Conservation (phyloP, 2,797 vertebrate genomes). For the Gastrophryne carolinensis region DNA sequence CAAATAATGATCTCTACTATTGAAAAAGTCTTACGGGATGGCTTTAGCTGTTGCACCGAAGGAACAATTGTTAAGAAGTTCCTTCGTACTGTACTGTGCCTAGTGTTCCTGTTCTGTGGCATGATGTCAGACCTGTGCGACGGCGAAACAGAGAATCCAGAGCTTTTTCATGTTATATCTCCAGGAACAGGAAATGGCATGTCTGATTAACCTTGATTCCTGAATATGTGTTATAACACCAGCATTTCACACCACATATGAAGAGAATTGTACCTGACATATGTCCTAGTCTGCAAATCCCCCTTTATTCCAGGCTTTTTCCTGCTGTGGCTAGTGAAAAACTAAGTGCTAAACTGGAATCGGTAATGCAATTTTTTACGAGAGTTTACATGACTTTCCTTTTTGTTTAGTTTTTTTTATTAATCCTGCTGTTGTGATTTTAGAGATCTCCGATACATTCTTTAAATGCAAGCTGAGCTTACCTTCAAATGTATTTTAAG, state of each 20-base stretch:
- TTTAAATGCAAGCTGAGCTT: not conserved
- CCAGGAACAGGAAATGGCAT: not conserved
- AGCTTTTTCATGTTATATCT: not conserved
- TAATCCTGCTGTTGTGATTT: constrained; percentile 9
- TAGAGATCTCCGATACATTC: not conserved
- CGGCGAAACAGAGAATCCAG: not conserved
- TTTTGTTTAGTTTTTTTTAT: not conserved
- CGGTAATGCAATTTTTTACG: not conserved
- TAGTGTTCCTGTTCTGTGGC: not conserved
- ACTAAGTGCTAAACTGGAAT: not conserved
- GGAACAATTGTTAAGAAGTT: not conserved
- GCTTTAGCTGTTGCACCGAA: not conserved
- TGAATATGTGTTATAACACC: constrained; percentile 6
- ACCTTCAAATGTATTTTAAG: constrained; percentile 4
- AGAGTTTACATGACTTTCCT: not conserved
- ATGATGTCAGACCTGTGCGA: constrained; percentile 6
- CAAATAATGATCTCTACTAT: constrained; percentile 45
- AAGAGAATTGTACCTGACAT: not conserved
- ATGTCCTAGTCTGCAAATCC: not conserved
- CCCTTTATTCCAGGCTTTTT: not conserved
- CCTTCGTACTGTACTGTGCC: constrained; percentile 8
- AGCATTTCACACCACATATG: not conserved
- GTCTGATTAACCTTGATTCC: constrained; percentile 12
- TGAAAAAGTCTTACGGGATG: constrained; percentile 37
- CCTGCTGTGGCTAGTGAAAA: not conserved